A percentile compares a stretch with the other conserved stretches of the same genome.
Evolutionary conservation across 2,888 invertebrate genomes (phyloP).

Genomic region (Limnephilus rhombicus): DNA sequence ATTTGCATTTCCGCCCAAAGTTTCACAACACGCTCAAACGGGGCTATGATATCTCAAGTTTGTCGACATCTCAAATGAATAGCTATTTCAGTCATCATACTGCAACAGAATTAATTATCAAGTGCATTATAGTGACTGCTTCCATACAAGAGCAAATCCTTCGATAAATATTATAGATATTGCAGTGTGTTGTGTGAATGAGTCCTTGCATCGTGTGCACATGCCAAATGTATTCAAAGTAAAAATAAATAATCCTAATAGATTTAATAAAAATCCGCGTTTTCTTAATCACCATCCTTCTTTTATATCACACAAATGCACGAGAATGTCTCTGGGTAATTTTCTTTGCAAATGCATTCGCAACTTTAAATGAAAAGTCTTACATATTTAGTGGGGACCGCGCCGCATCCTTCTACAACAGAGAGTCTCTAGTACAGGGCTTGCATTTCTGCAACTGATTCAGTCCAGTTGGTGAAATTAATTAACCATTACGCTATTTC

Average conservation of each 20-base stretch:
- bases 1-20: background rate
- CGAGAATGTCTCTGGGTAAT: conserved; percentile 44
- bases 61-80: background rate
- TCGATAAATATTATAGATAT: background rate
- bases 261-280: background rate
- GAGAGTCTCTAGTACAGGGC: background rate
- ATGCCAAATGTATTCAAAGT: too few species aligned
- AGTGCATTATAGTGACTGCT: background rate
- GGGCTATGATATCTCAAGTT: background rate
- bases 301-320: background rate
- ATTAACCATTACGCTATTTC: background rate
- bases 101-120: background rate
- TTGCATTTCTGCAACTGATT: background rate
- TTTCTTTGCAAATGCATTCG: conserved; percentile 61
- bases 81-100: background rate
- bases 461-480: background rate
- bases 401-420: conserved; percentile 42
- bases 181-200: background rate
- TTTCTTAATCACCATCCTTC: background rate
- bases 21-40: background rate
- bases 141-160: background rate
- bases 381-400: conserved; percentile 66
- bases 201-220: background rate
- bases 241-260: too few species aligned
- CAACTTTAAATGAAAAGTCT: conserved; percentile 62